These are phyloP conservation scores for Meteorus colon DNA, from an alignment of 2,888 invertebrate species.

Conservation along the genomic window DNA sequence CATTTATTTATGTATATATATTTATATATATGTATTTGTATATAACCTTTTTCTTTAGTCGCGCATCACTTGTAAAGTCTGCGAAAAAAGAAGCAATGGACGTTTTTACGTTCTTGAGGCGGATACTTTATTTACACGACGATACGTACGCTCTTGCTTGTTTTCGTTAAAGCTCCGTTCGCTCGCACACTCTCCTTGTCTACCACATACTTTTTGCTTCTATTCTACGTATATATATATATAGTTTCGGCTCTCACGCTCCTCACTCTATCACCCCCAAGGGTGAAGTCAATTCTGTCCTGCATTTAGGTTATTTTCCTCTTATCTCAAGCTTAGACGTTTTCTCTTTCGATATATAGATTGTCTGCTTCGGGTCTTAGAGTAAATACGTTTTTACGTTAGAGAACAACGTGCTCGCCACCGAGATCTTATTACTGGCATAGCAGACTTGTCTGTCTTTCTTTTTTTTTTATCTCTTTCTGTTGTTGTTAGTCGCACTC, in stretches of 20 bases:
- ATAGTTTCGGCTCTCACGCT: not conserved
- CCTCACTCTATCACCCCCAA: conserved; percentile 1
- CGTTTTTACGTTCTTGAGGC: conserved; percentile 31
- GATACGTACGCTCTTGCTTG: conserved; percentile 36
- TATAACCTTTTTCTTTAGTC: conserved; percentile 9
- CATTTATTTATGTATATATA: not conserved
- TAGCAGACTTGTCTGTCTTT: not conserved
- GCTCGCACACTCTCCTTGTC: conserved; percentile 4
- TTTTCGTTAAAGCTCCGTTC: not conserved
- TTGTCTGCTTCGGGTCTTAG: not conserved
- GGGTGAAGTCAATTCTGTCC: conserved; percentile 13
- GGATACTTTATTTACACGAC: conserved; percentile 41
- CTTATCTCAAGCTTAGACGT: conserved; percentile 16
- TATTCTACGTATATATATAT: not conserved
- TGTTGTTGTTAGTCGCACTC: not conserved
- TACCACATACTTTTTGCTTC: not conserved
- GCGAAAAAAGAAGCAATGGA: conserved; percentile 23
- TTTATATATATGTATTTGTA: not conserved
- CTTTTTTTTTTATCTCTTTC: not conserved
- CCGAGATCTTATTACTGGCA: conserved; percentile 7
- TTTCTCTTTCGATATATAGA: not conserved
- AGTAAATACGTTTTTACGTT: conserved; percentile 14
- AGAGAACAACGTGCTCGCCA: conserved; percentile 2
- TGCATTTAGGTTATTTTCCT: conserved; percentile 16
- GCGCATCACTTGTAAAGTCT: conserved; percentile 37